Evolutionary conservation across 1,140 invertebrate genomes (phyloP).

Genomic region (Adelges cooleyi): DNA sequence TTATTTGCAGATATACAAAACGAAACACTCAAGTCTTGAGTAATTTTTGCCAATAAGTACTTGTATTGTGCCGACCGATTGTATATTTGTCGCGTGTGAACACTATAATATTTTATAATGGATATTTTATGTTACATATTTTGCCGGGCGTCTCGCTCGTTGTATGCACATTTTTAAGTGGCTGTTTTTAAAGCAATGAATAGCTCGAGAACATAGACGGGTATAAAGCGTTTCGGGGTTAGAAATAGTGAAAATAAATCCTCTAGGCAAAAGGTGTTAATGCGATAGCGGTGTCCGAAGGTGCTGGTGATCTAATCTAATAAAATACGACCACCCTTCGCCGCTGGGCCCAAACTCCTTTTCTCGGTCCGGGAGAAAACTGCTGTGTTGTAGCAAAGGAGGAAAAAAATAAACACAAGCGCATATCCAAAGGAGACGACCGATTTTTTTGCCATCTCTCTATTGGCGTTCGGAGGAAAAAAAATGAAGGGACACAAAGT

Average conservation of each 20-base stretch:
- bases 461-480: background rate
- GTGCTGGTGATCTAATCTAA: constrained; percentile 14
- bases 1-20: too few relatives aligned
- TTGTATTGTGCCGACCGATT: too few relatives aligned
- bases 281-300: background rate
- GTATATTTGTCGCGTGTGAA: too few relatives aligned
- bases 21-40: too few relatives aligned
- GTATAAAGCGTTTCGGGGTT: background rate
- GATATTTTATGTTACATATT: too few relatives aligned
- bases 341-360: background rate
- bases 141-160: too few relatives aligned
- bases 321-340: constrained; percentile 11
- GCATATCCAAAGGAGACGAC: background rate
- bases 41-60: too few relatives aligned
- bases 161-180: too few relatives aligned
- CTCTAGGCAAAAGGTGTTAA: constrained; percentile 13
- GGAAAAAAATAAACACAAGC: background rate
- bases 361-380: background rate
- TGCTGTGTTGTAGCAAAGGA: background rate
- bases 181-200: too few relatives aligned
- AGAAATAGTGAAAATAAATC: constrained; percentile 12
- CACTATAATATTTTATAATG: too few relatives aligned
- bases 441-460: background rate
- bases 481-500: constrained; percentile 15
- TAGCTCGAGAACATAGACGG: background rate